These are phyloP conservation scores for Drosophila sucinea DNA, from an alignment of 1,140 invertebrate genomes.

Conservation along the genomic window DNA sequence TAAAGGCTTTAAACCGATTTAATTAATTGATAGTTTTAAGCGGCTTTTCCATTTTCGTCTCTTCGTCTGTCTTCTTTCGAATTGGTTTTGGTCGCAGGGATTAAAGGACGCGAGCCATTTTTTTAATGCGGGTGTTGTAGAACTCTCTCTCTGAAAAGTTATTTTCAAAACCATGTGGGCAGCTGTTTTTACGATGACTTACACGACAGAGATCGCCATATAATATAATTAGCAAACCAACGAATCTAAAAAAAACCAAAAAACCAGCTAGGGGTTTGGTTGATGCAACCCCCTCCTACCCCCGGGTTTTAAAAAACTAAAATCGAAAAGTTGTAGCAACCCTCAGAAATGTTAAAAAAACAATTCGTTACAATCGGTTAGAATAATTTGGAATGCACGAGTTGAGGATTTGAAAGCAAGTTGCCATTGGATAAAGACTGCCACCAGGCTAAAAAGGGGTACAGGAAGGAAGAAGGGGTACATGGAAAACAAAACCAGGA, in stretches of 20 bases:
- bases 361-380: constrained; percentile 68
- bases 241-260: constrained; percentile 28
- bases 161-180: constrained; percentile 65
- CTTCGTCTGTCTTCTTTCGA: constrained; percentile 8
- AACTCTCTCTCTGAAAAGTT: constrained; percentile 13
- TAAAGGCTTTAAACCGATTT: constrained; percentile 48
- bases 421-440: constrained; percentile 40
- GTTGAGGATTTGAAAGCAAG: constrained; percentile 53
- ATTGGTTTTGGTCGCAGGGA: constrained; percentile 32
- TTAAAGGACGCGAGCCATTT: constrained; percentile 38
- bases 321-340: constrained; percentile 36
- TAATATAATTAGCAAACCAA: constrained; percentile 70
- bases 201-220: constrained; percentile 42
- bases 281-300: constrained; percentile 31
- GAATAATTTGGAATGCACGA: constrained; percentile 62
- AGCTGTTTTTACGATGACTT: constrained; percentile 79
- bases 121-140: constrained; percentile 57
- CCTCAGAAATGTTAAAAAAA: constrained; percentile 40
- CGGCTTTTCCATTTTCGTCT: constrained; percentile 47
- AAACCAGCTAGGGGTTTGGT: constrained; percentile 33
- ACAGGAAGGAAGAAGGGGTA: constrained; percentile 21
- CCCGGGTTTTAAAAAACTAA: constrained; percentile 10
- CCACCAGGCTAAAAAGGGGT: constrained; percentile 43
- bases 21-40: constrained; percentile 61
- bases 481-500: constrained; percentile 2